These are phyloP conservation scores for Desoria tigrina DNA, from an alignment of 2,888 invertebrate genomes.

Conservation along the genomic window DNA sequence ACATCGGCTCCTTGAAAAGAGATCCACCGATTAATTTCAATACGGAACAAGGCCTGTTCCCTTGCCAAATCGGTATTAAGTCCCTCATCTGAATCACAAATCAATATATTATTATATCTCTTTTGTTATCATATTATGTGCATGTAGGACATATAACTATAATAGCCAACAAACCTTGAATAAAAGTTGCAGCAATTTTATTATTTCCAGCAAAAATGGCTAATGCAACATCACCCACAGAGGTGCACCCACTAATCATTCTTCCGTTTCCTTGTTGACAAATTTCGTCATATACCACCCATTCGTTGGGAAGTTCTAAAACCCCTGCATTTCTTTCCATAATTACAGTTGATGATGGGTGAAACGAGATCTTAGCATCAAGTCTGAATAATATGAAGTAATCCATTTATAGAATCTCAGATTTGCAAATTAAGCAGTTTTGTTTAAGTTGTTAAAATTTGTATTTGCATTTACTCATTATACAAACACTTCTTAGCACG, in stretches of 20 bases:
- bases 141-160: no score
- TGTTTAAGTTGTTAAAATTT: no score
- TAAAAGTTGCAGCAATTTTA: no score
- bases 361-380: constrained; percentile 65
- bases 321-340: constrained; percentile 18
- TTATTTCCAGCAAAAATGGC: constrained; percentile 70
- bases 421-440: no score
- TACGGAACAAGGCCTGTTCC: background rate
- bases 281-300: constrained; percentile 86
- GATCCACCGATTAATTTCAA: constrained; percentile 31
- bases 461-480: constrained; percentile 44
- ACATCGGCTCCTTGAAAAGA: constrained; percentile 12
- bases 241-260: constrained; percentile 75
- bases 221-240: constrained; percentile 78
- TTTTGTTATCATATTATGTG: no score
- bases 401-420: no score
- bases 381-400: constrained; percentile 11
- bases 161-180: no score
- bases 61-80: background rate
- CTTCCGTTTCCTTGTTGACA: constrained; percentile 69
- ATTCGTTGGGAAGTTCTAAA: constrained; percentile 68
- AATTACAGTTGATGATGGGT: constrained; percentile 65
- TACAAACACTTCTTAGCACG: constrained; percentile 29
- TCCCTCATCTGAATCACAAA: background rate
- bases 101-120: no score